A percentile compares a stretch with the other conserved stretches of the same genome.
Evolutionary conservation across 1,140 invertebrate species (phyloP).

Genomic region (Littorina saxatilis): DNA sequence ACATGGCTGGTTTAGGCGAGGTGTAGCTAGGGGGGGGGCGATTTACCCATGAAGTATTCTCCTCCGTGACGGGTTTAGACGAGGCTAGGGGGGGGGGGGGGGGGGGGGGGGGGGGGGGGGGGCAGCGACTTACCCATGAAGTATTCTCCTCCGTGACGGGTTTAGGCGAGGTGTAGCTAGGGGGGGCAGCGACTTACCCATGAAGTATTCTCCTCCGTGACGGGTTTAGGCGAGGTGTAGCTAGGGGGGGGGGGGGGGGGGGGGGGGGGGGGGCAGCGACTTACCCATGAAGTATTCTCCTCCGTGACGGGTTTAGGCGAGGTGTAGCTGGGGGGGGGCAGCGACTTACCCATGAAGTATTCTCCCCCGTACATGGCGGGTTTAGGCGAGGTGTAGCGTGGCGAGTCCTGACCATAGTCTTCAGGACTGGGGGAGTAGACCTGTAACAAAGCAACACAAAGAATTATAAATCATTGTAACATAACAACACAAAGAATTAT

Average conservation of each 20-base stretch:
- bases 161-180: background rate
- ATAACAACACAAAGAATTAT: too few relatives aligned
- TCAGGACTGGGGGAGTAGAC: constrained; percentile 78
- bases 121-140: background rate
- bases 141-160: background rate
- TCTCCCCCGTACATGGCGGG: constrained; percentile 79
- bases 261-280: background rate
- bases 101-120: background rate
- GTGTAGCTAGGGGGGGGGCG: too few relatives aligned
- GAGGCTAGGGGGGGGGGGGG: background rate
- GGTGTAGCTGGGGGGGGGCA: background rate
- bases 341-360: constrained; percentile 78
- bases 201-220: background rate
- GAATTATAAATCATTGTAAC: too few relatives aligned
- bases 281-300: background rate
- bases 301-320: too few relatives aligned
- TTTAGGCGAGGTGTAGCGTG: constrained; percentile 88
- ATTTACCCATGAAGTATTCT: background rate
- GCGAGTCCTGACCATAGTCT: constrained; percentile 91
- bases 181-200: background rate
- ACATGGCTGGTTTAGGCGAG: background rate
- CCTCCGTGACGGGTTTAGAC: background rate
- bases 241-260: background rate
- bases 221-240: background rate
- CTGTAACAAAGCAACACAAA: constrained; percentile 44